phyloP scores from a whole-genome alignment of 2,113 vertebrate species.

The Notiomystis cincta region DNA sequence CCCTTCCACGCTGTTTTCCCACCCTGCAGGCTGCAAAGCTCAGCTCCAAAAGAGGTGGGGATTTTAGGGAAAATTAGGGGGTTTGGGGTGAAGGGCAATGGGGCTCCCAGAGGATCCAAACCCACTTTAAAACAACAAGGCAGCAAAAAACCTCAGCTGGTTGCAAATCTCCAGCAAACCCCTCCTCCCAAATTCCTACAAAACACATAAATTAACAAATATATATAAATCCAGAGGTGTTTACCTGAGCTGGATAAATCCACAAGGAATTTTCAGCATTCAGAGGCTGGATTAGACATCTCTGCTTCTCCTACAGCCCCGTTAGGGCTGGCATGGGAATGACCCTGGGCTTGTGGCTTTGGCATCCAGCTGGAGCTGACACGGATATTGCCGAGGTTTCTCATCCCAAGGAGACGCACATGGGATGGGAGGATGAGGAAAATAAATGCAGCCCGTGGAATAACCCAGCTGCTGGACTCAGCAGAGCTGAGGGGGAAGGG shows the following conservation, averaged over 20 bases:
- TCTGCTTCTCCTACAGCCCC: neutral
- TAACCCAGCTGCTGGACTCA: neutral
- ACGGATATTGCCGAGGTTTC: neutral
- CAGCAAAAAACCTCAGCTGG: neutral
- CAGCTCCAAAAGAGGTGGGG: neutral
- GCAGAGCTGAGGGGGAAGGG: neutral
- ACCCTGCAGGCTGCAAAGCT: neutral
- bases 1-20: neutral
- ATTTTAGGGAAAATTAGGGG: neutral
- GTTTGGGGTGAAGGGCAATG: accelerated
- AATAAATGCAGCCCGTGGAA: neutral
- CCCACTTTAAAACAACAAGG: neutral
- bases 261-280: neutral
- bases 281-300: neutral
- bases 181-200: neutral
- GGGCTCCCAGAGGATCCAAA: neutral
- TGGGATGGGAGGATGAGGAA: neutral
- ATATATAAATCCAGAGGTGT: neutral
- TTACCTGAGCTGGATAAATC: conserved; percentile 5
- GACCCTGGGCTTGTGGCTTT: neutral
- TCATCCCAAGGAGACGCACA: neutral
- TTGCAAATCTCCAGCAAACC: neutral
- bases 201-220: accelerated
- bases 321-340: accelerated
- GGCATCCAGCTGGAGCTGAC: neutral